Conservation (phyloP, 2,113 vertebrate species). For the Plotosus lineatus region DNA sequence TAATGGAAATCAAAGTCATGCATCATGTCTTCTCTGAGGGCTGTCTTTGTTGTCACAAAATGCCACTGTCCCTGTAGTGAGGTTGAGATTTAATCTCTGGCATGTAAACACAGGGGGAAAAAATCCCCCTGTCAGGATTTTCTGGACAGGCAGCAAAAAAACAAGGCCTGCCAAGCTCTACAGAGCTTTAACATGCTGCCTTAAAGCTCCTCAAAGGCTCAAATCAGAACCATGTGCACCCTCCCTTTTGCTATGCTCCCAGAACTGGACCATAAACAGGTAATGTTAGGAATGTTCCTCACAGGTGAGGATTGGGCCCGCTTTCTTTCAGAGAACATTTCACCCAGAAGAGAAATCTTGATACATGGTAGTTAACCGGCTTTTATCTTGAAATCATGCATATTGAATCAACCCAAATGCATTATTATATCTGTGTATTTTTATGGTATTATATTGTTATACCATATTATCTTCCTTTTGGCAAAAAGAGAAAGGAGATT, state of each 20-base stretch:
- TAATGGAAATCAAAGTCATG: slow-evolving; percentile 50
- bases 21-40: slow-evolving; percentile 42
- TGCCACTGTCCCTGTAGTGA: slow-evolving; percentile 64
- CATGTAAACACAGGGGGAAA: slow-evolving; percentile 70
- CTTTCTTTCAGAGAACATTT: slow-evolving; percentile 51
- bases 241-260: slow-evolving; percentile 54
- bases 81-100: slow-evolving; percentile 59
- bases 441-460: slow-evolving; percentile 1
- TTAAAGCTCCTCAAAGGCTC: slow-evolving; percentile 50
- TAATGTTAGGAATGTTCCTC: slow-evolving; percentile 65
- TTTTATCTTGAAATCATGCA: neutral
- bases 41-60: slow-evolving; percentile 72
- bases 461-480: neutral
- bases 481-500: neutral
- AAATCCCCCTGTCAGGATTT: slow-evolving; percentile 57
- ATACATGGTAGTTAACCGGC: slow-evolving; percentile 1
- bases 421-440: neutral
- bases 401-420: slow-evolving; percentile 1
- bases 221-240: slow-evolving; percentile 68
- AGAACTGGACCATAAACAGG: slow-evolving; percentile 68
- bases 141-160: slow-evolving; percentile 49
- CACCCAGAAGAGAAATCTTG: neutral
- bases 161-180: slow-evolving; percentile 54
- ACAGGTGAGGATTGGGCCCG: slow-evolving; percentile 66
- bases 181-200: slow-evolving; percentile 39